phyloP scores from a whole-genome alignment of 2,797 vertebrate species.

The Pseudopleuronectes americanus region DNA sequence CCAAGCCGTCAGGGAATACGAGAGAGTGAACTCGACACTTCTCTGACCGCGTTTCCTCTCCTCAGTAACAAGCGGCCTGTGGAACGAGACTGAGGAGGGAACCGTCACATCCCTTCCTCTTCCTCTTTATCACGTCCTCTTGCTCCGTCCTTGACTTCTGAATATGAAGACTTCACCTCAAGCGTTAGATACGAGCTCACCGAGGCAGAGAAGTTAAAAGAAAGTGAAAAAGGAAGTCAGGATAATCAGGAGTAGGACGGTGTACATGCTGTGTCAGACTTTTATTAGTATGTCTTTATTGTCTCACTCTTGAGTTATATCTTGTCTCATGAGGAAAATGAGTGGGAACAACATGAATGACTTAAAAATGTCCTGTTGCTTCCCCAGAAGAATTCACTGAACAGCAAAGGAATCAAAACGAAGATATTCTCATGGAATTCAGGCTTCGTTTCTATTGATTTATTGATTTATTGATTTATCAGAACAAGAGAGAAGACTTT shows the following conservation, averaged over 20 bases:
- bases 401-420: too few species aligned
- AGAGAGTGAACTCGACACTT: conserved; percentile 47
- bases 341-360: too few species aligned
- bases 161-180: conserved; percentile 36
- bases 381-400: too few species aligned
- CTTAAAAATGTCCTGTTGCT: too few species aligned
- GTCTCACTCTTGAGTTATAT: not conserved
- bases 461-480: too few species aligned
- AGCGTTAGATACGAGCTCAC: conserved; percentile 6
- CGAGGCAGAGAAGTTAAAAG: conserved; percentile 2
- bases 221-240: not conserved
- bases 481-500: too few species aligned
- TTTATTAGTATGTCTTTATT: not conserved
- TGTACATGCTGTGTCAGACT: not conserved
- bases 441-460: too few species aligned
- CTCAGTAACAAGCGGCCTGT: conserved; percentile 53
- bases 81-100: conserved; percentile 43
- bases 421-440: too few species aligned
- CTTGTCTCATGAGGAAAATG: not conserved
- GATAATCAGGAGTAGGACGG: not conserved
- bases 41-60: conserved; percentile 65
- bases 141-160: conserved; percentile 12
- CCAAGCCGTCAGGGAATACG: conserved; percentile 40
- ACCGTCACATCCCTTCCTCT: conserved; percentile 27
- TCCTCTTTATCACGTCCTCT: conserved; percentile 22